phyloP scores from a whole-genome alignment of 2,113 vertebrate species.

The Thinocorus orbignyianus region DNA sequence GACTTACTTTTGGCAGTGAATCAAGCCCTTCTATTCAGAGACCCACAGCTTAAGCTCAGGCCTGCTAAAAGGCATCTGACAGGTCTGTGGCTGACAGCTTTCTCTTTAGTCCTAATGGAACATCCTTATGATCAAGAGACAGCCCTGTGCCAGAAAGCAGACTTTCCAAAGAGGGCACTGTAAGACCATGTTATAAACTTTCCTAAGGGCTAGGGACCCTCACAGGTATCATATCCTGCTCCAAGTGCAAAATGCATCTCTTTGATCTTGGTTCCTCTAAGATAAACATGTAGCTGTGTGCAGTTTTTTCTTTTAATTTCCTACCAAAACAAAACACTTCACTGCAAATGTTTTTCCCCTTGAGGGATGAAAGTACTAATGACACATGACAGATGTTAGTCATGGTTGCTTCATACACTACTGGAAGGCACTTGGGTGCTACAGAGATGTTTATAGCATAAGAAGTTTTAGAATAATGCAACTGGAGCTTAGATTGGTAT shows the following conservation, averaged over 20 bases:
- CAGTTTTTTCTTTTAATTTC: background rate
- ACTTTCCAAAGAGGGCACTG: background rate
- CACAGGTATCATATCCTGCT: background rate
- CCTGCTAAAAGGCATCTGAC: background rate
- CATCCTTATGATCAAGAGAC: background rate
- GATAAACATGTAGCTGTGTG: background rate
- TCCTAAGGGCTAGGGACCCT: background rate
- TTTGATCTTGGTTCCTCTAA: background rate
- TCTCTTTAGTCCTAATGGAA: background rate
- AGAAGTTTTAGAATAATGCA: slow-evolving; percentile 34
- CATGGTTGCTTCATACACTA: background rate
- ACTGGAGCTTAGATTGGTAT: background rate
- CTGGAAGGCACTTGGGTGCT: slow-evolving; percentile 26
- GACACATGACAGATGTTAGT: slow-evolving; percentile 53
- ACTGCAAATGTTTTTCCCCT: slow-evolving; percentile 29
- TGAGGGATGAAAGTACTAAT: slow-evolving; percentile 34
- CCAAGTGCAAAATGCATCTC: background rate
- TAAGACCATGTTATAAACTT: background rate
- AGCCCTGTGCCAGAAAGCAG: background rate
- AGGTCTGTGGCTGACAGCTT: background rate
- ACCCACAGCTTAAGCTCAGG: background rate
- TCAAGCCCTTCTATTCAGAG: background rate
- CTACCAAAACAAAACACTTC: slow-evolving; percentile 52
- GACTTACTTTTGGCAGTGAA: background rate
- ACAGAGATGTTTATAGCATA: background rate